Evolutionary conservation across 2,113 vertebrate species (phyloP).

Genomic region (Irena cyanogastra): DNA sequence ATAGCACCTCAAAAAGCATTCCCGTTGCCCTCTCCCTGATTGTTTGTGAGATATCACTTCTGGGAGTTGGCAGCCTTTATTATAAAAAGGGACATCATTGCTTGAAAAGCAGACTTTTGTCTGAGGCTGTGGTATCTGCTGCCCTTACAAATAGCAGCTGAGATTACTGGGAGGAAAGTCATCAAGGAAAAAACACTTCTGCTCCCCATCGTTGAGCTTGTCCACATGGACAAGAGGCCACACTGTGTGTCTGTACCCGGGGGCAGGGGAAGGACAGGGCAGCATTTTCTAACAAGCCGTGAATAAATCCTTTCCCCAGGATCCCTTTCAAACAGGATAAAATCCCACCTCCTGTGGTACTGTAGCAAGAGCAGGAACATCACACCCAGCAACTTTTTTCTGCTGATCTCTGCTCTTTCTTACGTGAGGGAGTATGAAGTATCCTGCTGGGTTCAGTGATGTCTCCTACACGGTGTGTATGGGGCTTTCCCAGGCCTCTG

Average conservation of each 20-base stretch:
- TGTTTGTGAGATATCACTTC: constrained; percentile 50
- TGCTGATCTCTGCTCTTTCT: background rate
- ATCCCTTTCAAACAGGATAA: background rate
- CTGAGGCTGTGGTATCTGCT: background rate
- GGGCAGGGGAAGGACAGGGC: background rate
- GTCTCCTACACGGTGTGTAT: background rate
- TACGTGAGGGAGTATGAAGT: background rate
- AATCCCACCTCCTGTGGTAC: background rate
- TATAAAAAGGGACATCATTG: constrained; percentile 17
- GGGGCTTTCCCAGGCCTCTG: background rate
- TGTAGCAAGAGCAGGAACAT: background rate
- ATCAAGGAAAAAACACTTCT: background rate
- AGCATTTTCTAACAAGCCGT: background rate
- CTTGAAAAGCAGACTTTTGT: constrained; percentile 19
- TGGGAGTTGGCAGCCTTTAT: constrained; percentile 44
- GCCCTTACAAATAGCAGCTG: background rate
- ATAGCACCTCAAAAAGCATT: constrained; percentile 19
- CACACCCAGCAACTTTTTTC: background rate
- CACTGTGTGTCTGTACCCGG: background rate
- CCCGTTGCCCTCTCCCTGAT: constrained; percentile 1
- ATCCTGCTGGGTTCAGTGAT: background rate
- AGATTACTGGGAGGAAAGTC: background rate
- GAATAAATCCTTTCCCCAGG: background rate
- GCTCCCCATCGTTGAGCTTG: background rate
- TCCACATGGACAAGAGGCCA: background rate